These are phyloP conservation scores for Bhutanitis thaidina DNA, from an alignment of 2,888 invertebrate species.

Conservation along the genomic window DNA sequence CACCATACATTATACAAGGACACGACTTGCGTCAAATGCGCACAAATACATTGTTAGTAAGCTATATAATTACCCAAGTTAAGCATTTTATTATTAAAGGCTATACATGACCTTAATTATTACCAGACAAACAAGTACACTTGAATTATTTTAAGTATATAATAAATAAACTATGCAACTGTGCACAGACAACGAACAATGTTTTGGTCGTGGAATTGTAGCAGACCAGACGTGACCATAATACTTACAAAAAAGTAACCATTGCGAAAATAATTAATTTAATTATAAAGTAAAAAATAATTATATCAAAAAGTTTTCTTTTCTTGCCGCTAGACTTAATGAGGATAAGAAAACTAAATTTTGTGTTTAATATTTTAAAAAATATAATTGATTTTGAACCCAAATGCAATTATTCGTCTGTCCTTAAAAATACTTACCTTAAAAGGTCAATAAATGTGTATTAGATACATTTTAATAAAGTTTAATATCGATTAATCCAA, in stretches of 20 bases:
- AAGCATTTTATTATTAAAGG: constrained; percentile 16
- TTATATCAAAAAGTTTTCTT: too few species aligned
- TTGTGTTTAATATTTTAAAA: too few species aligned
- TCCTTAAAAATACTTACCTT: constrained; percentile 14
- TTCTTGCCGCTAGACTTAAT: too few species aligned
- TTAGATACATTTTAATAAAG: constrained; percentile 8
- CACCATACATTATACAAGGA: background rate
- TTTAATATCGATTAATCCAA: background rate
- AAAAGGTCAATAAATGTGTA: constrained; percentile 10
- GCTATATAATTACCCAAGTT: constrained; percentile 12
- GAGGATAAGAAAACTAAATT: too few species aligned
- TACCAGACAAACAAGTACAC: constrained; percentile 8
- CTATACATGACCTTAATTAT: constrained; percentile 1
- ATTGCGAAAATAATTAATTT: too few species aligned
- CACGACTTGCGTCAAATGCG: background rate
- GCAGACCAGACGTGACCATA: too few species aligned
- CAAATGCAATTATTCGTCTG: constrained; percentile 6
- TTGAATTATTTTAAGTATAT: background rate
- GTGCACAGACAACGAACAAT: too few species aligned
- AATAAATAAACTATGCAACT: too few species aligned
- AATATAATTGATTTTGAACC: background rate
- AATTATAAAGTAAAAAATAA: too few species aligned
- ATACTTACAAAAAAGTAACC: too few species aligned
- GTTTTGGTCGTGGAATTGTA: too few species aligned
- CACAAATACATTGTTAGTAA: constrained; percentile 21